These are phyloP conservation scores for Glyphotaelius pellucidus DNA, from an alignment of 2,888 invertebrate species.

Conservation along the genomic window DNA sequence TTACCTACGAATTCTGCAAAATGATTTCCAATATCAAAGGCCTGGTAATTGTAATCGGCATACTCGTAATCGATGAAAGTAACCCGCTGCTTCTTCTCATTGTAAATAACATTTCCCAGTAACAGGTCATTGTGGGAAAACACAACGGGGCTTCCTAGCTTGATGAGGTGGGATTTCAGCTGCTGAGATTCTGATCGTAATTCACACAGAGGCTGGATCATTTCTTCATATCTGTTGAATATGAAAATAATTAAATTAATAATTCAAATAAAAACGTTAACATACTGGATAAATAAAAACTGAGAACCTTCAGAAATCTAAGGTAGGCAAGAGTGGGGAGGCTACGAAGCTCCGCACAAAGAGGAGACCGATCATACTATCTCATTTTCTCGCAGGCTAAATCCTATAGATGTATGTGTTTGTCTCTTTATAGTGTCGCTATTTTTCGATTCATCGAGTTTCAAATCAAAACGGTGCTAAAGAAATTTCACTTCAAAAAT, in stretches of 20 bases:
- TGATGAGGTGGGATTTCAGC: slow-evolving; percentile 81
- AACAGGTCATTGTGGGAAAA: slow-evolving; percentile 99
- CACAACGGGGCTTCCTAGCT: slow-evolving; percentile 86
- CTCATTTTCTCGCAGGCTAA: too few species aligned
- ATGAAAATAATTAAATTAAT: not conserved
- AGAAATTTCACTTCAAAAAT: too few species aligned
- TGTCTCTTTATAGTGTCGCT: too few species aligned
- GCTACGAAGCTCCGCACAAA: too few species aligned
- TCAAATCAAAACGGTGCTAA: too few species aligned
- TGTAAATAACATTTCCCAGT: slow-evolving; percentile 94
- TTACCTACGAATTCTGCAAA: slow-evolving; percentile 97
- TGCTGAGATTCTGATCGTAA: slow-evolving; percentile 84
- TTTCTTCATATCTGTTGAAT: slow-evolving; percentile 80
- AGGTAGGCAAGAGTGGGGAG: too few species aligned
- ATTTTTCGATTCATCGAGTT: too few species aligned
- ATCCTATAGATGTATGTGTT: too few species aligned
- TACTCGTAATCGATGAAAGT: slow-evolving; percentile 99
- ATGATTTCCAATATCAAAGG: slow-evolving; percentile 98
- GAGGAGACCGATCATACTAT: too few species aligned
- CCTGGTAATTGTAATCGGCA: slow-evolving; percentile 94
- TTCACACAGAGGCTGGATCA: slow-evolving; percentile 81
- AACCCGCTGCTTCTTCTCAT: slow-evolving; percentile 82
- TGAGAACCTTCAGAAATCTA: too few species aligned
- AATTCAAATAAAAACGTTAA: too few species aligned
- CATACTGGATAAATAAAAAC: not conserved